A percentile compares a stretch with the other conserved stretches of the same genome.
These are phyloP conservation scores for Pristionchus entomophagus DNA, from an alignment of 2,888 invertebrate genomes.

Conservation along the genomic window DNA sequence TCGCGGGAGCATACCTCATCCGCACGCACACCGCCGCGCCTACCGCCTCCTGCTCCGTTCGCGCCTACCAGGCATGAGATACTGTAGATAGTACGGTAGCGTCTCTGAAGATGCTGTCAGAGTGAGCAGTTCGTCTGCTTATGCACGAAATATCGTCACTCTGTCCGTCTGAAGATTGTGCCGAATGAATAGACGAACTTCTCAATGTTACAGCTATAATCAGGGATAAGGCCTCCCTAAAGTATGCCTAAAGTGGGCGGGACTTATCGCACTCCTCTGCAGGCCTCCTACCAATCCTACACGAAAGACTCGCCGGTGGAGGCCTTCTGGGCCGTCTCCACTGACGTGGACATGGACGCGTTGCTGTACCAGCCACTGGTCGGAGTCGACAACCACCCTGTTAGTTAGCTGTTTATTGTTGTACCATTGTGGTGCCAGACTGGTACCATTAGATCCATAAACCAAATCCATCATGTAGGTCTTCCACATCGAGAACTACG, in stretches of 20 bases:
- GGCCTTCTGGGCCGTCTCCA: conserved; percentile 42
- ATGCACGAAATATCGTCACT: no score
- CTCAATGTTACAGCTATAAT: no score
- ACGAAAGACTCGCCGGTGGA: neutral
- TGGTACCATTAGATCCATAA: neutral
- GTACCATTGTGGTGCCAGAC: no score
- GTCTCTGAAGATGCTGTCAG: neutral
- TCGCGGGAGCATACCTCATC: conserved; percentile 49
- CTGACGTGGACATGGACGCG: conserved; percentile 51
- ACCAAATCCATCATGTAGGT: neutral
- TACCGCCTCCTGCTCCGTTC: conserved; percentile 46
- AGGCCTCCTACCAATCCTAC: conserved; percentile 26
- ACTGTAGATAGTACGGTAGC: neutral
- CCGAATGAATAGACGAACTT: no score
- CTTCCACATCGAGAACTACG: conserved; percentile 50
- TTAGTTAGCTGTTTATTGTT: neutral
- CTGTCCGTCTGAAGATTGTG: no score
- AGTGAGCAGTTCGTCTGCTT: no score
- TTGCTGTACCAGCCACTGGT: conserved; percentile 46
- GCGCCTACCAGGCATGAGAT: conserved; percentile 47
- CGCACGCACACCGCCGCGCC: conserved; percentile 32
- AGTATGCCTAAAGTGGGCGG: neutral
- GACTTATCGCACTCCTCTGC: neutral
- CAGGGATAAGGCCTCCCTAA: no score
- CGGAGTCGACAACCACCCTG: conserved; percentile 38